Conservation (phyloP, 2,113 vertebrate genomes). For the Megalops atlanticus region DNA sequence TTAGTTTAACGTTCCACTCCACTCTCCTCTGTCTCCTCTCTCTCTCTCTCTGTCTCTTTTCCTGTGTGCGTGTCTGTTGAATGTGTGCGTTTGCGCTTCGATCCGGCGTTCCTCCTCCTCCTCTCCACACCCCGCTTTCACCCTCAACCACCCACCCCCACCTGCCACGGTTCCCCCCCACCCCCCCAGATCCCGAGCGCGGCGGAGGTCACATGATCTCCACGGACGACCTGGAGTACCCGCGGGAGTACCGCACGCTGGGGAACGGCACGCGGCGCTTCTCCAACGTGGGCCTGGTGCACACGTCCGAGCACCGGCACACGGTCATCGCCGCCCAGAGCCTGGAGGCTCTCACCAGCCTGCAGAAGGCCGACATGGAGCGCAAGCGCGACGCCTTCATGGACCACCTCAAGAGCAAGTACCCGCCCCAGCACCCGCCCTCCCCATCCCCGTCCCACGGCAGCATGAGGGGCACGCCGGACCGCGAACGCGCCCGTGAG, state of each 20-base stretch:
- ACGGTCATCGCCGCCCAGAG: constrained; percentile 88
- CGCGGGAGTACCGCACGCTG: constrained; percentile 91
- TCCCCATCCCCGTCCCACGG: constrained; percentile 46
- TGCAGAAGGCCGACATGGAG: constrained; percentile 90
- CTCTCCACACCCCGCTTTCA: too few species aligned
- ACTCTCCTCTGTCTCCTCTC: not conserved
- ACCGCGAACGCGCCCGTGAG: constrained; percentile 60
- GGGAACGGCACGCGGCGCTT: constrained; percentile 84
- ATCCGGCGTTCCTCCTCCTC: not conserved
- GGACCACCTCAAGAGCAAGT: constrained; percentile 92
- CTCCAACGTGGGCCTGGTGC: constrained; percentile 87
- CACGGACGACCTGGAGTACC: constrained; percentile 93
- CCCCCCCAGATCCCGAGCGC: constrained; percentile 84
- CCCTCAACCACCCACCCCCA: not conserved
- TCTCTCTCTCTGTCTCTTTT: not conserved
- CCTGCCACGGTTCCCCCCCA: too few species aligned
- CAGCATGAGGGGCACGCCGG: constrained; percentile 73
- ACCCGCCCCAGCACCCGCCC: constrained; percentile 73
- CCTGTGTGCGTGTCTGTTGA: not conserved
- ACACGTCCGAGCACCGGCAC: constrained; percentile 87
- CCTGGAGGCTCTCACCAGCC: constrained; percentile 88
- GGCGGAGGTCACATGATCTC: constrained; percentile 91
- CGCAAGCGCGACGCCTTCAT: constrained; percentile 89
- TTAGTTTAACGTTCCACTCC: constrained; percentile 14
- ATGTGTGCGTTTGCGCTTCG: too few species aligned